Evolutionary conservation across 2,797 vertebrate genomes (phyloP), one percentile per base, ranked within the genome.

Genomic region (Pangasius sanitwongsei): DNA sequence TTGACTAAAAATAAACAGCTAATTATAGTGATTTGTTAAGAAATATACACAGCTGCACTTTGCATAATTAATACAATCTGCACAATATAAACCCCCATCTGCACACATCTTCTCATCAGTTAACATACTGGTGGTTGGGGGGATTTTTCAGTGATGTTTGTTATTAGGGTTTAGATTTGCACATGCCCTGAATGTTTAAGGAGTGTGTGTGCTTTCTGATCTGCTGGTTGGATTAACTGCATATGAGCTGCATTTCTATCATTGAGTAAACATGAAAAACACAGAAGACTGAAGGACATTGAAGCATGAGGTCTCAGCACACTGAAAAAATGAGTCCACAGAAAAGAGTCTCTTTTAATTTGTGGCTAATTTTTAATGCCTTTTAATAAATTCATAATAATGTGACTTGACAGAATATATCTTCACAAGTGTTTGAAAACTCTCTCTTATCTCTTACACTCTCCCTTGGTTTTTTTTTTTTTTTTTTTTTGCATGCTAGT

Each of bases 141-240:
- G n/a, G 53, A n/a, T 4, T 50, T 31, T n/a, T 81, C 31, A 11
- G 16, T 23, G 77, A 31, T 57, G 18, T 34, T 80, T 55, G 16
- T 57, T 80, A 57, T 34, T 34, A 55, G 18, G 28, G 77, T 28
- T 34, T 57, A 23, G 77, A 57, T 80, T 80, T 80, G 16, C 77
- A 57, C 48, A 53, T 53, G 44, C 0, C 7, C 7, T 55, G 77
- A 78, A 78, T 78, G n/a, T 80, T 55, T 80, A 34, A 55, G 15
- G n/a, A 55, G 48, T 78, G n/a, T 34, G 75, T 77, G 28, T 78
- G 28, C 74, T 77, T 78, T 50, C 48, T n/a, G 31, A 57, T 80
- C 53, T 34, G 77, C 53, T 80, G n/a, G 1, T 80, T 18, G 53
- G 53, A 80, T 80, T 80, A 80, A 57, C 77, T 31, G 15, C 50